A percentile compares a stretch with the other conserved stretches of the same genome.
Conservation (phyloP, 1,140 invertebrate species). For the Onthophagus taurus region DNA sequence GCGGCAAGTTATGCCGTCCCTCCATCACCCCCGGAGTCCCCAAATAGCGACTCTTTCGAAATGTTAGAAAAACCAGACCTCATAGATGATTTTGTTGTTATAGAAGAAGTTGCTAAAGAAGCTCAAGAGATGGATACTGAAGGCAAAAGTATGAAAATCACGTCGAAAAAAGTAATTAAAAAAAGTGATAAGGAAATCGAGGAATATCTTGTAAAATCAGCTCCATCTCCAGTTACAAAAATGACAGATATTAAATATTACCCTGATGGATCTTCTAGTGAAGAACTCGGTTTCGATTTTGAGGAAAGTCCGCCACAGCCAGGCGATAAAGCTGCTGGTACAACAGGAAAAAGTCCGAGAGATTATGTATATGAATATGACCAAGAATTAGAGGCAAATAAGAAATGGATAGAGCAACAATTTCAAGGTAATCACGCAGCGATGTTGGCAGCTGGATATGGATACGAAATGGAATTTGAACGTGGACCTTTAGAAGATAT, state of each 20-base stretch:
- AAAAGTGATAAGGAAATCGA: conserved; percentile 64
- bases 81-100: conserved; percentile 77
- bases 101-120: conserved; percentile 76
- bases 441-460: conserved; percentile 52
- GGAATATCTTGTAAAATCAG: conserved; percentile 57
- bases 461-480: conserved; percentile 60
- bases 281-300: conserved; percentile 61
- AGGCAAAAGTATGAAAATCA: conserved; percentile 67
- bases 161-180: conserved; percentile 42
- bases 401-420: conserved; percentile 84
- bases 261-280: conserved; percentile 41
- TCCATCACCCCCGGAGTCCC: conserved; percentile 53
- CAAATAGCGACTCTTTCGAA: conserved; percentile 83
- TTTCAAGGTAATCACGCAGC: conserved; percentile 58
- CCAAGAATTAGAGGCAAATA: conserved; percentile 59
- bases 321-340: conserved; percentile 31
- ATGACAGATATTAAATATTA: conserved; percentile 44
- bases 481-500: conserved; percentile 80
- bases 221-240: conserved; percentile 46
- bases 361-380: conserved; percentile 40
- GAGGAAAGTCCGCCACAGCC: conserved; percentile 61
- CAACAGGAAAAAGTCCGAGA: conserved; percentile 43
- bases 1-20: conserved; percentile 41
- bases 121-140: conserved; percentile 69
- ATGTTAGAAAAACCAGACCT: conserved; percentile 75